Evolutionary conservation across 1,140 invertebrate species (phyloP), one percentile per base, ranked within the genome.

Genomic region (Micrasema longulum): DNA sequence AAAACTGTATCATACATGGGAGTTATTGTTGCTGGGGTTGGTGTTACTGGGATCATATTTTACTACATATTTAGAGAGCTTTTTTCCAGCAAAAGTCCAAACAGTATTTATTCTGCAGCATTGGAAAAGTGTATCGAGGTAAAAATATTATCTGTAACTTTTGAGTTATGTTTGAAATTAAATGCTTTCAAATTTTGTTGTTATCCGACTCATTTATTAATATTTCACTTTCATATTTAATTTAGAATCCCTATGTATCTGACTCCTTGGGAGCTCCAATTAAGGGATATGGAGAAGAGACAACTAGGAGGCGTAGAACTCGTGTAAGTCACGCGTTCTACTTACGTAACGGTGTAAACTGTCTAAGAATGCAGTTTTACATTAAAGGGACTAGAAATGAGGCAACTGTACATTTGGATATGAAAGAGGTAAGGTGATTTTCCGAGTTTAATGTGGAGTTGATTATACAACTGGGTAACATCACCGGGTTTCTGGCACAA

Each of bases 351-450:
- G 94, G 92, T 20, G 86, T 88, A 12, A 89, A 91, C 75, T 90
- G 92, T 77, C 89, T 97, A 84, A 88, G 93, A 76, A 95, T 97
- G 91, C 89, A 91, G 79, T 97, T 97, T 84, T 95, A 97, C 79
- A 88, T 97, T 38, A 90, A 96, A 85, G 95, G 96, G 20, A 83
- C 88, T 31, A 86, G 91, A 66, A 91, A 90, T 74, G 91, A 91
- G 76, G 96, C 88, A 7, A 94, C 93, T 62, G 95, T 93, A 6
- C 88, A 95, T 78, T 86, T 96, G 73, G 95, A 97, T 87, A 91
- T 95, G 80, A 88, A 90, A 80, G 89, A 95, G 87, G 95, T 96
- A 31, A 31, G 3, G n/a, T n/a, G n/a, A n/a, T n/a, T n/a, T n/a
- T n/a, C n/a, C n/a, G n/a, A n/a, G n/a, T n/a, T n/a, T n/a, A n/a